Percentiles rank a stretch among this genome's conserved stretches.
Conservation (phyloP, 2,888 invertebrate species). For the Diachrysia chrysitis region DNA sequence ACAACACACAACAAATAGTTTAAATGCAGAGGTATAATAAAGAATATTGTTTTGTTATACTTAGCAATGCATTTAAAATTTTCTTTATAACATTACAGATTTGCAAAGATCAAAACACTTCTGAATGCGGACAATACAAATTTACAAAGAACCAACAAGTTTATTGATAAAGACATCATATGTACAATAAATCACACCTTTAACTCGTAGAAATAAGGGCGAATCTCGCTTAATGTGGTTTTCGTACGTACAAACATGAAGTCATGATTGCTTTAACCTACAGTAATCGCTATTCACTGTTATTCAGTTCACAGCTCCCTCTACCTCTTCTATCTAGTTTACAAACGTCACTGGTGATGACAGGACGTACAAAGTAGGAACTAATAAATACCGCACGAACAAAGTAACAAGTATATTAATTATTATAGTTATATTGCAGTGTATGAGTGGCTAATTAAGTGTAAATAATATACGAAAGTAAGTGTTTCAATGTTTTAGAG, state of each 20-base stretch:
- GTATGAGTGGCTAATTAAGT: not conserved
- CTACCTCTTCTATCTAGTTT: slow-evolving; percentile 30
- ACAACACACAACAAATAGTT: no score
- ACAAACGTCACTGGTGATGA: slow-evolving; percentile 17
- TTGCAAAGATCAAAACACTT: not conserved
- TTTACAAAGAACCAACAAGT: not conserved
- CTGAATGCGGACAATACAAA: not conserved
- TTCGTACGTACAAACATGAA: not conserved
- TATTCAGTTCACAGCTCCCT: not conserved
- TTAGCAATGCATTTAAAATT: no score
- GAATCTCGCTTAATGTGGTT: not conserved
- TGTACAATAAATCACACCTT: not conserved
- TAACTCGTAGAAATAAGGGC: not conserved
- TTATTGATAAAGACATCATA: not conserved
- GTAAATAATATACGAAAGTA: slow-evolving; percentile 15
- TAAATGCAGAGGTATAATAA: not conserved
- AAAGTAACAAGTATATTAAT: not conserved
- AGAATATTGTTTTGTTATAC: no score
- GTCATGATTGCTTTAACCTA: not conserved
- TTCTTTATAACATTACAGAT: no score
- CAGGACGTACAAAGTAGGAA: slow-evolving; percentile 19
- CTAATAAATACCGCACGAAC: not conserved
- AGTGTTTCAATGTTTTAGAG: slow-evolving; percentile 23
- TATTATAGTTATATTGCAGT: slow-evolving; percentile 5
- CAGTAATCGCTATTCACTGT: not conserved